Evolutionary conservation across 2,113 vertebrate species (phyloP).

Genomic region (Mirounga angustirostris): DNA sequence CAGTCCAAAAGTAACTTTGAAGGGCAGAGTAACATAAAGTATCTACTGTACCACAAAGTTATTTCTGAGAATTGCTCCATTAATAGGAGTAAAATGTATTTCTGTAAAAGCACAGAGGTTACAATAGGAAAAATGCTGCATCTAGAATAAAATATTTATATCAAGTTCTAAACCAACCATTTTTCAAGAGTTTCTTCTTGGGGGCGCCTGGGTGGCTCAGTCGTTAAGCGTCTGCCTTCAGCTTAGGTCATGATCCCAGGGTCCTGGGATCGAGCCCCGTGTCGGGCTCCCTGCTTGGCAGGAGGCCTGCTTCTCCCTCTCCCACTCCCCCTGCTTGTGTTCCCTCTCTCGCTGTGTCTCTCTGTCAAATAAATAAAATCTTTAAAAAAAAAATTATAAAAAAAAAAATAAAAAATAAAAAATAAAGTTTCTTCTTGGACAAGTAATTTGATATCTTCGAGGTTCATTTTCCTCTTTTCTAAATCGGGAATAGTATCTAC

Average conservation of each 20-base stretch:
- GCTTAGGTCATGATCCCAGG: too few species aligned
- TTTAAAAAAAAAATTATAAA: too few species aligned
- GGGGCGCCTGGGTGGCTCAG: too few species aligned
- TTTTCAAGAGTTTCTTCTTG: neutral
- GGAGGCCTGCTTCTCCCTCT: too few species aligned
- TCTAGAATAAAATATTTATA: neutral
- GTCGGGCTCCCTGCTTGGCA: too few species aligned
- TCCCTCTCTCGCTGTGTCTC: too few species aligned
- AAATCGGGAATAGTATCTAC: neutral
- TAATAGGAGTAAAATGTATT: neutral
- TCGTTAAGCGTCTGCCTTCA: too few species aligned
- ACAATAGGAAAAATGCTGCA: neutral
- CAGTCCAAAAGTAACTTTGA: neutral
- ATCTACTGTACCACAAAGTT: neutral
- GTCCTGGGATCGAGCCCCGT: too few species aligned
- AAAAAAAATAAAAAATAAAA: too few species aligned
- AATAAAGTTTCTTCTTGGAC: neutral
- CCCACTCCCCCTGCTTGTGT: too few species aligned
- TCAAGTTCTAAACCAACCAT: neutral
- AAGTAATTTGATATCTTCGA: neutral
- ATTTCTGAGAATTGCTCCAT: neutral
- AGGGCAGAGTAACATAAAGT: neutral
- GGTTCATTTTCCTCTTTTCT: neutral
- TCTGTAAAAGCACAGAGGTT: neutral
- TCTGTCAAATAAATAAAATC: too few species aligned